Evolutionary conservation across 2,113 vertebrate genomes (phyloP).

Genomic region (Saccopteryx bilineata): DNA sequence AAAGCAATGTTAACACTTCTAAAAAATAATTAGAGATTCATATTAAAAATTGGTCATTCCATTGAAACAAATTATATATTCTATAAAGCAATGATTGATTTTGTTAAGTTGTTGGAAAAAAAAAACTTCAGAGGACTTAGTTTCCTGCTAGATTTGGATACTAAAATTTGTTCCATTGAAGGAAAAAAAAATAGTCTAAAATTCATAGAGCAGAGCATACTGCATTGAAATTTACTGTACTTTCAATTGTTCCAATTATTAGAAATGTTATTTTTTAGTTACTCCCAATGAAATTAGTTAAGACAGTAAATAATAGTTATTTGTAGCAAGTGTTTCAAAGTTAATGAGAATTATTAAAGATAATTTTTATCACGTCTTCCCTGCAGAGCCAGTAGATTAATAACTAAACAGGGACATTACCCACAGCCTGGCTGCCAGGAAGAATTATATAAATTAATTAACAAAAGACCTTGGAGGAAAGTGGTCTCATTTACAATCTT

Average conservation of each 20-base stretch:
- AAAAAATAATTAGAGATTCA: conserved; percentile 20
- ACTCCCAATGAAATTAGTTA: conserved; percentile 60
- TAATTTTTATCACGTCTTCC: conserved; percentile 62
- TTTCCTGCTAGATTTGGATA: not conserved
- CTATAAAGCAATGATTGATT: not conserved
- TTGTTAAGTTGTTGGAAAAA: not conserved
- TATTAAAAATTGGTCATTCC: conserved; percentile 46
- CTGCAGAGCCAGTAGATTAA: conserved; percentile 60
- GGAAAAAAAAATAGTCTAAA: not conserved
- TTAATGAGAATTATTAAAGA: conserved; percentile 74
- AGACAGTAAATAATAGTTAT: conserved; percentile 59
- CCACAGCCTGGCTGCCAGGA: conserved; percentile 62
- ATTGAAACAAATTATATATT: not conserved
- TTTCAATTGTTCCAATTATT: conserved; percentile 54
- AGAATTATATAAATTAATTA: conserved; percentile 77
- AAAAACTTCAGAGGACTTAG: not conserved
- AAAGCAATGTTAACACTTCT: conserved; percentile 47
- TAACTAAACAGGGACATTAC: conserved; percentile 54
- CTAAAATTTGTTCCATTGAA: not conserved
- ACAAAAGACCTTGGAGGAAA: conserved; percentile 52
- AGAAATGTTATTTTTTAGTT: conserved; percentile 61
- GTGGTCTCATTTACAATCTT: conserved; percentile 64
- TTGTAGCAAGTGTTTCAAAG: conserved; percentile 49
- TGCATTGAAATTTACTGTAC: not conserved
- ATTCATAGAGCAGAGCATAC: not conserved